Percentiles rank a stretch among this genome's conserved stretches.
phyloP scores from a whole-genome alignment of 2,888 invertebrate genomes.

The Byasa hedistus region DNA sequence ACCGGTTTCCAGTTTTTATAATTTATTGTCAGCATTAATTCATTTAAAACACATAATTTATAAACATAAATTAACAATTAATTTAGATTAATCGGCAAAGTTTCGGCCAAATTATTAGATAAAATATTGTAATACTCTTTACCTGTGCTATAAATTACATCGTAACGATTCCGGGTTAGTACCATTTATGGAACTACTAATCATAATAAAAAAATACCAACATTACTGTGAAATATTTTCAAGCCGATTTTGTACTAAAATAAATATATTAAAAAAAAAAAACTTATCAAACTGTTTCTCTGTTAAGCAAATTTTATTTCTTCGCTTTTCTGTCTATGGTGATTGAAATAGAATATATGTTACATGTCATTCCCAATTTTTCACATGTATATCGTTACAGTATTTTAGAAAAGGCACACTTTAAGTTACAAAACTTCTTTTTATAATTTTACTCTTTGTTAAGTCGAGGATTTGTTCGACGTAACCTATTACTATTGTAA shows the following conservation, averaged over 20 bases:
- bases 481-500: background rate
- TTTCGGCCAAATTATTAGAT: background rate
- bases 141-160: conserved; percentile 1
- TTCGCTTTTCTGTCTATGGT: too few species aligned
- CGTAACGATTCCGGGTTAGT: conserved; percentile 2
- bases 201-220: background rate
- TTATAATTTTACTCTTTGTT: too few species aligned
- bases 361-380: too few species aligned
- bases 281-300: too few species aligned
- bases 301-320: too few species aligned
- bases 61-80: conserved; percentile 15
- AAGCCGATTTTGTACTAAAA: too few species aligned
- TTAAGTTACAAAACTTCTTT: too few species aligned
- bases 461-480: background rate
- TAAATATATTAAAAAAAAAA: too few species aligned
- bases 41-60: background rate
- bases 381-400: too few species aligned
- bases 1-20: background rate
- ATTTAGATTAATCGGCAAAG: conserved; percentile 1
- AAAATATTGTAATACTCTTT: background rate
- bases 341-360: too few species aligned
- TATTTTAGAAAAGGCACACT: too few species aligned
- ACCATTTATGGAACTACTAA: conserved; percentile 1
- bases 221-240: background rate
- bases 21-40: background rate